Conservation (phyloP, 2,113 vertebrate species). For the Erythrolamprus reginae region DNA sequence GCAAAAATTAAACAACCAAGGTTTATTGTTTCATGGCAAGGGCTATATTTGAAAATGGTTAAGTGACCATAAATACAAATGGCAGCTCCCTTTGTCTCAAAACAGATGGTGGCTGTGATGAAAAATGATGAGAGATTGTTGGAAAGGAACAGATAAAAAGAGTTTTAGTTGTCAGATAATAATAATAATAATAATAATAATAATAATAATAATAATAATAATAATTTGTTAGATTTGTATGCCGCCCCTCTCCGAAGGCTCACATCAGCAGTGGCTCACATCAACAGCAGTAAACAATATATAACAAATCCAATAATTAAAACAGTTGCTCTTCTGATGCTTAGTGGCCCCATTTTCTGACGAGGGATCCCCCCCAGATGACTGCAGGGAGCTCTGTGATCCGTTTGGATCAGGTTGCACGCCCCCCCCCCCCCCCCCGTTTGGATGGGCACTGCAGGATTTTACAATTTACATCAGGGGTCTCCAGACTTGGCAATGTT, state of each 20-base stretch:
- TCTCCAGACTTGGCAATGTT: too few relatives aligned
- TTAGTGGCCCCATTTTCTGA: background rate
- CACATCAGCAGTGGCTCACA: too few relatives aligned
- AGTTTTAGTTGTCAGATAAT: background rate
- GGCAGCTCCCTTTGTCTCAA: background rate
- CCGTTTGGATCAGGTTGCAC: background rate
- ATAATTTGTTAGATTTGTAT: too few relatives aligned
- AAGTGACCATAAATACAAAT: background rate
- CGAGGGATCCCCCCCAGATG: background rate
- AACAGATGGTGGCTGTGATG: background rate
- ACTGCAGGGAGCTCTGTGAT: background rate
- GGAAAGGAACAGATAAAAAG: background rate
- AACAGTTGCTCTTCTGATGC: background rate
- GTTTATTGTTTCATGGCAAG: background rate
- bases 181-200: too few relatives aligned
- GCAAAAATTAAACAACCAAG: background rate
- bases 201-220: too few relatives aligned
- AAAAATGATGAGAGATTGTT: background rate
- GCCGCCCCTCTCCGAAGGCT: too few relatives aligned
- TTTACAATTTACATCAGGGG: background rate
- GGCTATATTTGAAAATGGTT: background rate
- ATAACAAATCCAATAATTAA: too few relatives aligned
- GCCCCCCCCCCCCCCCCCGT: rapidly evolving
- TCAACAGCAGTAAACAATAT: too few relatives aligned
- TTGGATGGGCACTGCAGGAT: background rate